Evolutionary conservation across 2,888 invertebrate species (phyloP), one percentile per base, ranked within the genome.

Genomic region (Aelia acuminata): DNA sequence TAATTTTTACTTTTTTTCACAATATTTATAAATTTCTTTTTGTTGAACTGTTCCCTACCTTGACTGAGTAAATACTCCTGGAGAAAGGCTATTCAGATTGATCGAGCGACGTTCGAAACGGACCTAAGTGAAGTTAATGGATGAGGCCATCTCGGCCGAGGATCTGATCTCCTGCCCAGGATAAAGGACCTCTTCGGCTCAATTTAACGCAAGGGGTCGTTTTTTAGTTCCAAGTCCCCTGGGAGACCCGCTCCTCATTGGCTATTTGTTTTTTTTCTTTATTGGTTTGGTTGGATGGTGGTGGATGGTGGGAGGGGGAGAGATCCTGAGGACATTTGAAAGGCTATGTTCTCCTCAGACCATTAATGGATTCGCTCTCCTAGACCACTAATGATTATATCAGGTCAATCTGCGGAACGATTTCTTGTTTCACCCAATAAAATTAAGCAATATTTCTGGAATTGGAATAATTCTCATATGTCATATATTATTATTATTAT

Each of bases 121-220:
- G 80, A 47, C 22, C 80, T 80, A 80, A 80, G 43, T 80, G 43
- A 80, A 80, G 80, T 22, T 80, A 80, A 80, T 80, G 80, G 80
- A 80, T 80, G 80, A 47, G 43, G 80, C 80, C 80, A 80, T 80
- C 80, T 39, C 43, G 22, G 80, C 43, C 43, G n/a, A 80, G 80
- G 80, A 80, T 80, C 80, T 80, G 43, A 80, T 80, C 80, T 47
- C 43, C 80, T 39, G n/a, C 3, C 80, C 80, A 43, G 80, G 80
- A 80, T 80, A 80, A 80, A 80, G 47, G 80, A 80, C 80, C 80
- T 80, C 80, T 47, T 43, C 39, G 80, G 80, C 80, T 85, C 85
- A 85, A 85, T 85, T 85, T 85, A 85, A 85, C 85, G 85, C 85
- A 50, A 85, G 85, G 49, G 35, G 49, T 47, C 84, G 50, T 53